Base-by-base conservation (phyloP, 35 echinoderm and acorn worm species). In the Heliocidaris tuberculata region DNA sequence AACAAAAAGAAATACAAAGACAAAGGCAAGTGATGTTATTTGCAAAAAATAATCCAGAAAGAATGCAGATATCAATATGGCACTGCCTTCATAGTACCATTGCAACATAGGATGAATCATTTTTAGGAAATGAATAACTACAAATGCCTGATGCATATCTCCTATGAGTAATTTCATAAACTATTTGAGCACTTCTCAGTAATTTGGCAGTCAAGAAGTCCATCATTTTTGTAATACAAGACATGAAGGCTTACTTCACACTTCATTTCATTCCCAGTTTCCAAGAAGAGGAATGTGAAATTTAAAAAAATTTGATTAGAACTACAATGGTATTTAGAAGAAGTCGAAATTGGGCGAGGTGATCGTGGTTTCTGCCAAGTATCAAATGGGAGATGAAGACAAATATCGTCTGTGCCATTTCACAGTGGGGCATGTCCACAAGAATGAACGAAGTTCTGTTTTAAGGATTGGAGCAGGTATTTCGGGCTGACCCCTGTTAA, bases 121-220 rank as follows among this genome's bases (percentile, higher is more conserved):
- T 78, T 78, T 78, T 78, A n/a, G 65, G 65, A 78, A 78, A 78
- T 78, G 65, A 78, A 78, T 78, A n/a, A 78, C 65, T 78, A 19
- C 17, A 78, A n/a, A 19, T 8, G 65, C 65, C 65, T 78, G 65
- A 78, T 78, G 65, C 65, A 78, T 78, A 78, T 78, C 65, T 78
- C 65, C 65, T 78, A 78, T 78, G 65, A 78, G 65, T 78, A 78
- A 78, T n/a, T 7, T 78, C 65, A 27, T 24, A 78, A 78, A 78
- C 65, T 78, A 78, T n/a, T 21, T 78, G 19, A 78, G 8, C 27
- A 19, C 65, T 78, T 78, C 21, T 78, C 27, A 78, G 65, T 78
- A 78, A 78, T n/a, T 78, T 24, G 65, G n/a, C 27, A n/a, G 65
- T 78, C 65, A 27, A 78, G 27, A 27, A 2, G 6, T 21, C 60